Conservation (phyloP, 2,113 vertebrate genomes). For the Dendrocopos noguchii region DNA sequence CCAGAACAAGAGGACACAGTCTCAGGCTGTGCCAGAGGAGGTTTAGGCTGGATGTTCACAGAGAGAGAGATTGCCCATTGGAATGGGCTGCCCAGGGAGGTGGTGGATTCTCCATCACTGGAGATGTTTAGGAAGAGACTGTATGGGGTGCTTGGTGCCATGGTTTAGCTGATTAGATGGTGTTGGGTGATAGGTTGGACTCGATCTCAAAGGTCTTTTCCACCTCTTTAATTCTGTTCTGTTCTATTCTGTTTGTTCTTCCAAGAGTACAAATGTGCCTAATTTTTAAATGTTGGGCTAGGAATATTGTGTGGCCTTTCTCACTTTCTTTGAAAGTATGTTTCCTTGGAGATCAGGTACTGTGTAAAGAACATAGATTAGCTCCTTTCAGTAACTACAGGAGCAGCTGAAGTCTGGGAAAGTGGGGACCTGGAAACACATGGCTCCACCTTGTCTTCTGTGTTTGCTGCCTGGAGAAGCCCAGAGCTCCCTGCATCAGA, state of each 20-base stretch:
- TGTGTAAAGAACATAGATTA: not conserved
- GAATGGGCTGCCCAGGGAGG: too few relatives aligned
- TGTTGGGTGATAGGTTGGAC: too few relatives aligned
- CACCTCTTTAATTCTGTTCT: too few relatives aligned
- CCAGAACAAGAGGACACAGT: too few relatives aligned
- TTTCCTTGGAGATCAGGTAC: constrained; percentile 3
- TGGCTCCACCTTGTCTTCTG: not conserved
- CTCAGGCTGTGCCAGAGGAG: too few relatives aligned
- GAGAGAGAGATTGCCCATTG: too few relatives aligned
- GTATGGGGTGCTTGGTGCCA: too few relatives aligned
- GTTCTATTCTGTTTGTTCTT: not conserved
- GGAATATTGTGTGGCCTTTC: not conserved
- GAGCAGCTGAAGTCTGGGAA: not conserved
- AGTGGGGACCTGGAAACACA: not conserved
- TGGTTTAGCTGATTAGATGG: too few relatives aligned
- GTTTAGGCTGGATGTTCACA: too few relatives aligned
- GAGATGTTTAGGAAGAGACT: too few relatives aligned
- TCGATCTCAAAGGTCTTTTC: too few relatives aligned
- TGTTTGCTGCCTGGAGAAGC: not conserved
- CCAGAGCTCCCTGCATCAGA: not conserved
- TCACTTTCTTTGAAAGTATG: not conserved
- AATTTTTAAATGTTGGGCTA: constrained; percentile 12
- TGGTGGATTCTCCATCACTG: too few relatives aligned
- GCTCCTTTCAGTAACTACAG: not conserved
- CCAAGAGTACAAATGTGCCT: not conserved